Evolutionary conservation across 2,888 invertebrate species (phyloP), one percentile per base, ranked within the genome.

Genomic region (Abrostola triplasia): DNA sequence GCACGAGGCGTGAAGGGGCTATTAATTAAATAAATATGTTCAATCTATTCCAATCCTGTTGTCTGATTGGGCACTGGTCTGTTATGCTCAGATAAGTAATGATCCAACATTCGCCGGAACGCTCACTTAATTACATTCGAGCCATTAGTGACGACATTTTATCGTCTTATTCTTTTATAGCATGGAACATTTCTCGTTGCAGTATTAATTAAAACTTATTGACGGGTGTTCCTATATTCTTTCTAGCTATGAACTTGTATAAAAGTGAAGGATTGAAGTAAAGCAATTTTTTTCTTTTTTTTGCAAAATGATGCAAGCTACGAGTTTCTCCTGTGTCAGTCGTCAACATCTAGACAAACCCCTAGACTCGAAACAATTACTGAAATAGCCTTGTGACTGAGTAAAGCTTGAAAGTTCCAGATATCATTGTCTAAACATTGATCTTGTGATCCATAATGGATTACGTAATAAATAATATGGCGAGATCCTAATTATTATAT

Each of bases 21-120:
- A 72, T 79, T 60, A 36, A 53, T 61, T 71, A 61, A 51, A 76
- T 53, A 76, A 79, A 76, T 76, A 70, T 59, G 51, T 57, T 53
- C 60, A 51, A 76, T 79, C 76, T 64, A 76, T 76, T 49, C 42
- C 44, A 6, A 63, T 44, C 40, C 42, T 54, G 52, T 47, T 41
- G 53, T 52, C 36, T 35, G 60, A 64, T 51, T 60, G 64, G 37
- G 51, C 60, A 57, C 41, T 54, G 62, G 59, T 38, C 61, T 66
- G 68, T 58, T 58, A 64, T 56, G 44, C 50, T 38, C 50, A 53
- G 68, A 69, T 79, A 76, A 53, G 49, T 72, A 76, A 79, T 64
- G 68, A 68, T 58, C 59, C 50, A 52, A 52, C 51, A 66, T 62
- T 59, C 50, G 38, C 42, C 49, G 12, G 12, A 61, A 59, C 44